Evolutionary conservation across 2,888 invertebrate species (phyloP), one percentile per base, ranked within the genome.

Genomic region (Eudemis profundana): DNA sequence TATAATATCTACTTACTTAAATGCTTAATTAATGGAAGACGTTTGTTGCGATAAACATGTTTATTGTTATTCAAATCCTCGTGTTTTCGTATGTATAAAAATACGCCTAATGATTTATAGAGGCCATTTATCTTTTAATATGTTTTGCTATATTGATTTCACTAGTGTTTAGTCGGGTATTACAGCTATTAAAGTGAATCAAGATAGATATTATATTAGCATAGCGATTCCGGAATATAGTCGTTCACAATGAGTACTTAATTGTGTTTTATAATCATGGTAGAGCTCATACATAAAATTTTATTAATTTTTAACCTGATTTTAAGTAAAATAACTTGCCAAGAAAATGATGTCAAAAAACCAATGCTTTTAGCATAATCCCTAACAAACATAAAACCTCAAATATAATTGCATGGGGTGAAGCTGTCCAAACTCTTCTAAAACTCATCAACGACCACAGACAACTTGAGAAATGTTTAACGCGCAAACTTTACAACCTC

Each of bases 401-500:
- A 7, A 33, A 33, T 49, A 1, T 29, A 50, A 7, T 51, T 23
- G 14, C 27, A 56, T 27, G 56, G n/a, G 27, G 17, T 3, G n/a
- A 15, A 49, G 42, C 49, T 49, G 27, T 21, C 33, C 29, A 44
- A 51, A 33, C 47, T 14, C 19, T 46, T 7, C 49, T 50, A n/a
- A 50, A 36, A 4, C 46, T 54, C 42, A 57, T 57, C 47, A 64
- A 59, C 42, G 51, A 51, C 51, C 59, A 51, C 44, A 38, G 57
- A 64, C 63, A 64, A 64, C 64, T 54, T 44, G n/a, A 29, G 46
- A 33, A 57, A 21, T 33, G 46, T 57, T 59, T 50, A 29, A 51
- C 40, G 38, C 27, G 14, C 47, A 40, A 63, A 64, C 36, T 62
- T 62, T 54, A 49, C 63, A 44, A 59, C 59, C 14, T 40, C 46